These are phyloP conservation scores for Crambe crambe DNA, from an alignment of 37 sponge, comb jelly and placozoan genomes.

Conservation along the genomic window DNA sequence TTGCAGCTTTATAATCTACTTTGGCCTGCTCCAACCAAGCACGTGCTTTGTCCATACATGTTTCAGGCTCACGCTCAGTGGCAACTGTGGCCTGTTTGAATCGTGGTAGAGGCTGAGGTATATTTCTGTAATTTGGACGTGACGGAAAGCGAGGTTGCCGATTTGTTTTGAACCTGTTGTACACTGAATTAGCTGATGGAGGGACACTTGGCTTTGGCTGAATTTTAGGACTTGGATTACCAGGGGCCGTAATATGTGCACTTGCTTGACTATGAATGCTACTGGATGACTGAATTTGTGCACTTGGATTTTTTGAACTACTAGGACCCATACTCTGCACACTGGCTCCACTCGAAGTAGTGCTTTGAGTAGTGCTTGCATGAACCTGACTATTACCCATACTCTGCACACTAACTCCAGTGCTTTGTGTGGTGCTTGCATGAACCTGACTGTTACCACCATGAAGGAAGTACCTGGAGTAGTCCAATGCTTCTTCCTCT, in stretches of 20 bases:
- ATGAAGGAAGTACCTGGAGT: not conserved
- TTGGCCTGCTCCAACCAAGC: constrained; percentile 60
- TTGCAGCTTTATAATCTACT: constrained; percentile 46
- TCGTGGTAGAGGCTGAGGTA: too few relatives aligned
- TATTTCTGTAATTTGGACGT: too few relatives aligned
- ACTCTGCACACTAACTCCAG: not conserved
- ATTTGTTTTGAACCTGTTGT: too few relatives aligned
- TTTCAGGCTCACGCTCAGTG: too few relatives aligned
- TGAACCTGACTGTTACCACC: not conserved
- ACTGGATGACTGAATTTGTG: too few relatives aligned
- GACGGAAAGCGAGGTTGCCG: too few relatives aligned
- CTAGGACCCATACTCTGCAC: not conserved
- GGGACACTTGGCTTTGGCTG: not conserved
- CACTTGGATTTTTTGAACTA: too few relatives aligned
- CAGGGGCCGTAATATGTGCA: too few relatives aligned
- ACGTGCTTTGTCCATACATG: not conserved
- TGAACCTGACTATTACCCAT: not conserved
- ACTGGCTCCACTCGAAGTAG: not conserved
- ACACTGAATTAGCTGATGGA: too few relatives aligned
- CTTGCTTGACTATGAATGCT: too few relatives aligned
- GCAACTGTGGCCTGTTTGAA: too few relatives aligned
- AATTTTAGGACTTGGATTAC: not conserved
- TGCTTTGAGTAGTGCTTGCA: not conserved
- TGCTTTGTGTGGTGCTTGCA: not conserved
- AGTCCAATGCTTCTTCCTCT: not conserved